Evolutionary conservation across 2,797 vertebrate species (phyloP), one percentile per base, ranked within the genome.

Genomic region (Sebastes diploproa): DNA sequence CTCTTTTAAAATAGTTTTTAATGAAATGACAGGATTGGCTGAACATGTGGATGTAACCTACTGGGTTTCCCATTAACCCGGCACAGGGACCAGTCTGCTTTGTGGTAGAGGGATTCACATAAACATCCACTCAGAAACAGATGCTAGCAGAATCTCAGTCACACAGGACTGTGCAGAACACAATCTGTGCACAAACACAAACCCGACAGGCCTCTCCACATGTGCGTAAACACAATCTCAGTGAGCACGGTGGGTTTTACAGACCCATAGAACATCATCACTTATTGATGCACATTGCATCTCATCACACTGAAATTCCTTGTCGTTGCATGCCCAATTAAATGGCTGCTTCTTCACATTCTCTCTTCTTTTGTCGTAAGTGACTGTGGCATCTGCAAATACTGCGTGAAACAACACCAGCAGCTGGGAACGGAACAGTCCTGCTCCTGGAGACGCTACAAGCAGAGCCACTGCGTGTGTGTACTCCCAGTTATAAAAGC

Each of bases 271-370:
- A 83, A 72, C 88, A 86, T 71, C 88, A 90, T 93, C 88, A 90
- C 86, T 93, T 94, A 89, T 69, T 85, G 86, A 94, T 92, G 85
- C 86, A 82, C 81, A 83, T 81, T 87, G 88, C 83, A 91, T 81
- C 86, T 58, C 81, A 74, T 90, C 88, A 63, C 86, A 91, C 82
- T 92, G 75, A 81, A 86, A 85, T 84, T 86, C 79, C 50, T 65
- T 80, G 88, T 85, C 80, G 38, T 87, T 83, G 75, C 77, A 92
- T 75, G 90, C 75, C 85, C 89, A 93, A 92, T 94, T 93, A 93
- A 91, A 90, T 84, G 59, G 63, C 80, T 83, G 78, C 76, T 86
- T 77, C 75, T 77, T 84, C 63, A 50, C 60, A 75, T 82, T 73
- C 70, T 78, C 56, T 60, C 56, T 36, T 67, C 30, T 77, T 36